Evolutionary conservation across 2,888 invertebrate species (phyloP).

Genomic region (Trichacis sp.): DNA sequence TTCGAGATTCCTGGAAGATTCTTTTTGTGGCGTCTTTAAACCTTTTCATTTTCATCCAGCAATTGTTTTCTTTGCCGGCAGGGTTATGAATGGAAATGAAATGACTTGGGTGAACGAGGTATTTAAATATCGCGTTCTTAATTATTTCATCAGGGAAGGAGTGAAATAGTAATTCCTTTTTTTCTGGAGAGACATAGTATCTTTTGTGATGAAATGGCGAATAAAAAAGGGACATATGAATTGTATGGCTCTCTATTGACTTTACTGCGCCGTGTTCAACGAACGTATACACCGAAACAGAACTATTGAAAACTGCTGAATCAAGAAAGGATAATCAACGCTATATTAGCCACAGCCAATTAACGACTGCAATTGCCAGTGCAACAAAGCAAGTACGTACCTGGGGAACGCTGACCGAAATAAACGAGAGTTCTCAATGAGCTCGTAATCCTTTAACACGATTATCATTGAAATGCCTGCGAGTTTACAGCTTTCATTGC

Average conservation of each 20-base stretch:
- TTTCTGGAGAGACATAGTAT: conserved; percentile 28
- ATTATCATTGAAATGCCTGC: conserved; percentile 48
- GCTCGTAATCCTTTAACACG: conserved; percentile 27
- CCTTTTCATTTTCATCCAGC: not conserved
- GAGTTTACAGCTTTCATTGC: not conserved
- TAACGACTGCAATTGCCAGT: conserved; percentile 61
- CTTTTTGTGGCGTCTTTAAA: too few species aligned
- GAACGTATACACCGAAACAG: not conserved
- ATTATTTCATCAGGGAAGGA: conserved; percentile 56
- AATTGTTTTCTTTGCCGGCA: conserved; percentile 34
- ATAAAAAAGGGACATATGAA: too few species aligned
- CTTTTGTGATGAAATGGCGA: too few species aligned
- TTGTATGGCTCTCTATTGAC: too few species aligned
- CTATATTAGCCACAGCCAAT: conserved; percentile 64
- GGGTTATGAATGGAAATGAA: conserved; percentile 53
- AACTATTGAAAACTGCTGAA: conserved; percentile 29
- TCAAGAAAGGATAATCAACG: conserved; percentile 59
- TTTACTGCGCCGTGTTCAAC: not conserved
- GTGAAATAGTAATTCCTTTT: conserved; percentile 16
- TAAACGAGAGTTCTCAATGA: conserved; percentile 36
- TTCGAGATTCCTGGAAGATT: too few species aligned
- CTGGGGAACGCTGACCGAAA: conserved; percentile 45
- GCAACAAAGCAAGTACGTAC: conserved; percentile 56
- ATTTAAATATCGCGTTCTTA: conserved; percentile 52
- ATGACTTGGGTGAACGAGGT: conserved; percentile 51